Percentiles rank a stretch among this genome's conserved stretches.
Conservation (phyloP, 2,113 vertebrate genomes). For the Pseudonaja textilis region DNA sequence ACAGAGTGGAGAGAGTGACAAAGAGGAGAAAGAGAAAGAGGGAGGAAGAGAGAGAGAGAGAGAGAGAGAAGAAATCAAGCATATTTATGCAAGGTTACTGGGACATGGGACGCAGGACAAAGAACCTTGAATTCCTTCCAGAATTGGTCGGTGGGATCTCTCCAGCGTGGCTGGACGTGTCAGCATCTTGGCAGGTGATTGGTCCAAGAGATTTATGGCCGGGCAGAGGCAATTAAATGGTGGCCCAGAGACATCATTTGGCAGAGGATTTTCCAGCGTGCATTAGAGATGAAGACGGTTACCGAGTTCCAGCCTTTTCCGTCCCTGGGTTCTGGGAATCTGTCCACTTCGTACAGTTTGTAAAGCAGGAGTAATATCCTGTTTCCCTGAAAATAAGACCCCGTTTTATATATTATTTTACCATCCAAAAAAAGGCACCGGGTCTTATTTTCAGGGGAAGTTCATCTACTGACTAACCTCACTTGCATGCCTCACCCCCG, state of each 20-base stretch:
- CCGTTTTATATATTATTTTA: no score
- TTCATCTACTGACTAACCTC: no score
- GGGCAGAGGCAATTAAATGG: neutral
- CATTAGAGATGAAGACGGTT: neutral
- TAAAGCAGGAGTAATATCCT: neutral
- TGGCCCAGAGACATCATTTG: neutral
- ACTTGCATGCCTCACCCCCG: no score
- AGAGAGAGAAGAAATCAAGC: neutral
- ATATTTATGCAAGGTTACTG: neutral
- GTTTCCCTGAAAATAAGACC: no score
- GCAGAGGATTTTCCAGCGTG: neutral
- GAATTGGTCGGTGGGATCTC: neutral
- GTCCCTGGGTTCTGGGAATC: neutral
- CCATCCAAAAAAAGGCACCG: no score
- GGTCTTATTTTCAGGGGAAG: no score
- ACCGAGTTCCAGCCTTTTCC: neutral
- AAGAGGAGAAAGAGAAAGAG: no score
- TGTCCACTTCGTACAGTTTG: neutral
- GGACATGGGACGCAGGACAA: neutral
- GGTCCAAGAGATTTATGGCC: neutral
- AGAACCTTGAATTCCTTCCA: neutral
- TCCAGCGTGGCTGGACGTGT: neutral
- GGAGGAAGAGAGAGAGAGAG: no score
- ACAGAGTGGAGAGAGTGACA: no score
- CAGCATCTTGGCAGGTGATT: neutral